Conservation (phyloP, 2,888 invertebrate genomes). For the Synergus itoensis region DNA sequence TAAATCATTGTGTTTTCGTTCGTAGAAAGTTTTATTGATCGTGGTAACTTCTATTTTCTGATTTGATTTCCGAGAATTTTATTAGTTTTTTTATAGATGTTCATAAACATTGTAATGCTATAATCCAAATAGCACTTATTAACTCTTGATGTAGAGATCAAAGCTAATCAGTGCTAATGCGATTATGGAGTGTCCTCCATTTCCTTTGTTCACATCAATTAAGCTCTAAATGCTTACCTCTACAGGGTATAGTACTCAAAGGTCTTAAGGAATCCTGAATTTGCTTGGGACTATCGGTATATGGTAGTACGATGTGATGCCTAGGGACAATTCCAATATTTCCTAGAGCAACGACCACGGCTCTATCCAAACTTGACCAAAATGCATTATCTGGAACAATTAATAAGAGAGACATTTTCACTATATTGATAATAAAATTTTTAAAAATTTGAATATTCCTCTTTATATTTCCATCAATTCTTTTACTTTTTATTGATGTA, state of each 20-base stretch:
- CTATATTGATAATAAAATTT: neutral
- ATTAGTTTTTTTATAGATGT: neutral
- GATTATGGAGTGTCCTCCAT: neutral
- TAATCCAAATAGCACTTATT: neutral
- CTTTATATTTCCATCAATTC: neutral
- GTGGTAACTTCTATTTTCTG: neutral
- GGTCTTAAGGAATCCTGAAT: constrained; percentile 76
- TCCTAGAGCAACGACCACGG: constrained; percentile 78
- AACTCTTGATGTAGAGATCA: neutral
- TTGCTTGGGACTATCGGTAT: constrained; percentile 74
- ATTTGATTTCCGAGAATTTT: neutral
- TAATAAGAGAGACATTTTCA: neutral
- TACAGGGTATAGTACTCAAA: constrained; percentile 77
- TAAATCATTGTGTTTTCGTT: constrained; percentile 23
- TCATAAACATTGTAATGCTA: neutral
- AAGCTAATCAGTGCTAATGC: neutral
- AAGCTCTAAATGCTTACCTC: constrained; percentile 75
- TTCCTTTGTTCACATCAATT: constrained; percentile 11
- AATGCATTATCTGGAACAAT: constrained; percentile 78
- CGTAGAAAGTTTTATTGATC: constrained; percentile 10
- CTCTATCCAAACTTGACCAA: constrained; percentile 80
- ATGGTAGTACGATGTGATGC: constrained; percentile 78
- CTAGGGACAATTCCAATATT: constrained; percentile 79
- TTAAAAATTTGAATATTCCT: neutral
- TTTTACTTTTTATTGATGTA: no score